phyloP scores from a whole-genome alignment of 2,888 invertebrate genomes.

The Ectobius pallidus region DNA sequence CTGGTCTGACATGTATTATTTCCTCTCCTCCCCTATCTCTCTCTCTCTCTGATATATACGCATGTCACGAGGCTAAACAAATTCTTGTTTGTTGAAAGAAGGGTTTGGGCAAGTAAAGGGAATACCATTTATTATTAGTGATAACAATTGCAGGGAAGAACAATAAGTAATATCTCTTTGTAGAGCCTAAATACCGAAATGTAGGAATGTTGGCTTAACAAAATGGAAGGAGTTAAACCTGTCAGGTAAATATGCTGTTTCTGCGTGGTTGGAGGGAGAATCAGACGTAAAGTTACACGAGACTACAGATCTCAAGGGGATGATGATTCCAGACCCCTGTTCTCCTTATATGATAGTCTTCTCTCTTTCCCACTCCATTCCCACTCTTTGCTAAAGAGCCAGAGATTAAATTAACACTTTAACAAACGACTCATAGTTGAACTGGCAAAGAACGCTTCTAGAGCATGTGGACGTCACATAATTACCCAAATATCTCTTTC shows the following conservation, averaged over 20 bases:
- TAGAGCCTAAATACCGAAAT: too few relatives aligned
- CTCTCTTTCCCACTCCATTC: not conserved
- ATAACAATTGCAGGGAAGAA: constrained; percentile 26
- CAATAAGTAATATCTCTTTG: not conserved
- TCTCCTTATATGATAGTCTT: not conserved
- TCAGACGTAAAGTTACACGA: not conserved
- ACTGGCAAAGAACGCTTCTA: too few relatives aligned
- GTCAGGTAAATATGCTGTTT: constrained; percentile 27
- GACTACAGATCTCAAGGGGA: not conserved
- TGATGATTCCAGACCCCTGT: not conserved
- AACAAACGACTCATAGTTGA: not conserved
- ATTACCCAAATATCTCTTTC: too few relatives aligned
- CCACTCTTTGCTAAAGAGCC: too few relatives aligned
- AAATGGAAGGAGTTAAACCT: constrained; percentile 6
- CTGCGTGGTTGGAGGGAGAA: not conserved
- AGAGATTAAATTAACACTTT: constrained; percentile 7
- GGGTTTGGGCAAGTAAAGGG: constrained; percentile 3
- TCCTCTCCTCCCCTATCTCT: not conserved
- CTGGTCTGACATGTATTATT: too few relatives aligned
- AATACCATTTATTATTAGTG: constrained; percentile 36
- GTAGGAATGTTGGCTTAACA: constrained; percentile 12
- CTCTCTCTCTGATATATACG: not conserved
- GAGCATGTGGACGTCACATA: too few relatives aligned
- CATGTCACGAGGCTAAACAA: not conserved
- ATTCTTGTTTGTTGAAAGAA: not conserved